Percentiles rank a stretch among this genome's conserved stretches.
Evolutionary conservation across 2,888 invertebrate genomes (phyloP).

Genomic region (Stegophylla sp.): DNA sequence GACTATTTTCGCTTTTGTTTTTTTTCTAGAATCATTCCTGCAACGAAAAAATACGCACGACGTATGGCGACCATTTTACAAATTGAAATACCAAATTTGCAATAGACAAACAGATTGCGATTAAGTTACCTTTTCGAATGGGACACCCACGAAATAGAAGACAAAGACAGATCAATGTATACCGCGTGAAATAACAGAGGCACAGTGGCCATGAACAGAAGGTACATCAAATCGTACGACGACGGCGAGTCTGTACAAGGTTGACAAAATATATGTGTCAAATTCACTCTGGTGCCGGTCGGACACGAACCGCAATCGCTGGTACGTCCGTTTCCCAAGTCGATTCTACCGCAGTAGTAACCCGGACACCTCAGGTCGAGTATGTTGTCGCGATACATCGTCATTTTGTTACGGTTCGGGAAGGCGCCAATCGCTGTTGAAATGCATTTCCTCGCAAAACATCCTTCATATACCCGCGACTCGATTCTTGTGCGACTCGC

Average conservation of each 20-base stretch:
- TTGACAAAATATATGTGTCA: slow-evolving; percentile 73
- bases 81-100: slow-evolving; percentile 11
- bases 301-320: slow-evolving; percentile 87
- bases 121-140: slow-evolving; percentile 67
- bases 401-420: slow-evolving; percentile 11
- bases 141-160: slow-evolving; percentile 67
- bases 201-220: slow-evolving; percentile 90
- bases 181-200: slow-evolving; percentile 90
- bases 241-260: slow-evolving; percentile 78
- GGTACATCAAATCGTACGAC: slow-evolving; percentile 90
- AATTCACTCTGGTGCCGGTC: slow-evolving; percentile 78
- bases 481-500: too few species aligned
- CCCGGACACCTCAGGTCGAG: slow-evolving; percentile 73
- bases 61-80: too few species aligned
- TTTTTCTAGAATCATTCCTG: slow-evolving; percentile 53
- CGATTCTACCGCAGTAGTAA: slow-evolving; percentile 80
- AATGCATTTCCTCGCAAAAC: too few species aligned
- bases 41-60: not conserved
- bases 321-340: slow-evolving; percentile 73
- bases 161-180: slow-evolving; percentile 75
- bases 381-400: not conserved
- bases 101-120: not conserved
- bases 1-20: slow-evolving; percentile 45
- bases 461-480: not conserved
- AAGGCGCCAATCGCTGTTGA: not conserved